Evolutionary conservation across 2,113 vertebrate species (phyloP).

Genomic region (Barnardius zonarius): DNA sequence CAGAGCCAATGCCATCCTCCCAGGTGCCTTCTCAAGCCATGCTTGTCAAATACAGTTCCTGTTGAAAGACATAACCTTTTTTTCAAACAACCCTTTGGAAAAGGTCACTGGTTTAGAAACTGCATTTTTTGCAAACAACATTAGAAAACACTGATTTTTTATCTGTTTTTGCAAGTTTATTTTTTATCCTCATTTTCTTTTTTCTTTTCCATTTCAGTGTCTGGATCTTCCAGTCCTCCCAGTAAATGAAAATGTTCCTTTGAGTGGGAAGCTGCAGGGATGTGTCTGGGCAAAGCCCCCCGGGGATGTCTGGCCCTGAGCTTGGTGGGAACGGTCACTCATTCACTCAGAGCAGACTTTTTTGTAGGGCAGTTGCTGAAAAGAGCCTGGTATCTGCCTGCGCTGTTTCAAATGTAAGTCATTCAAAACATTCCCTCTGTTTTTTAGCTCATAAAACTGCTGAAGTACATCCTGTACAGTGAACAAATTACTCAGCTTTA

Average conservation of each 20-base stretch:
- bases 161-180: background rate
- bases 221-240: background rate
- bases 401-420: constrained; percentile 19
- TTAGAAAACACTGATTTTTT: background rate
- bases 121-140: background rate
- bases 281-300: background rate
- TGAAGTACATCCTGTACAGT: constrained; percentile 46
- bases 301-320: background rate
- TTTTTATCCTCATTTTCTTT: background rate
- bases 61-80: background rate
- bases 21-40: background rate
- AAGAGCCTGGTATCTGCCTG: constrained; percentile 20
- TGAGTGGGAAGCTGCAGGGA: background rate
- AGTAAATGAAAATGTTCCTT: background rate
- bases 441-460: constrained; percentile 56
- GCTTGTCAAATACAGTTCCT: background rate
- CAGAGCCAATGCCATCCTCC: background rate
- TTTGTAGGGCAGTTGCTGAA: background rate
- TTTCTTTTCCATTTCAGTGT: background rate
- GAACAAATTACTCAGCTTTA: constrained; percentile 56
- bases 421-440: constrained; percentile 34
- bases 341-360: background rate
- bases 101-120: background rate
- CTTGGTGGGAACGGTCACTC: background rate
- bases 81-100: background rate